Percentiles rank a stretch among this genome's conserved stretches.
Evolutionary conservation across 2,888 invertebrate genomes (phyloP).

Genomic region (Muscina levida): DNA sequence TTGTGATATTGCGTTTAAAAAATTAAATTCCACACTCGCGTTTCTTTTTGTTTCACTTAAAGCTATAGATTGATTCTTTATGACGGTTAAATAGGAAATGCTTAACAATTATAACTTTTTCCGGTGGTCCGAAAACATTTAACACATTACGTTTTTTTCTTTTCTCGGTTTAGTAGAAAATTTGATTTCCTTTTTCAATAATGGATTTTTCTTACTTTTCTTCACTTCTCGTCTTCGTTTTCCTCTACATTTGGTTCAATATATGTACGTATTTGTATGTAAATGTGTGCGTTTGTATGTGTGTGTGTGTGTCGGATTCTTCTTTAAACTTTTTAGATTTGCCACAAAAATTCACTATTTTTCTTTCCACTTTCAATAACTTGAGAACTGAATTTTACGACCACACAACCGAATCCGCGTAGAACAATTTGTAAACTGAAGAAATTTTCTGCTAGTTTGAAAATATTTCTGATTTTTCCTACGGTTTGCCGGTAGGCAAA

Average conservation of each 20-base stretch:
- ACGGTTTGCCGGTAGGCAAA: constrained; percentile 16
- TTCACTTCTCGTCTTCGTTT: constrained; percentile 39
- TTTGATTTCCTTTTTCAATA: constrained; percentile 35
- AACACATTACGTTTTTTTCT: constrained; percentile 9
- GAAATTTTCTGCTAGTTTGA: constrained; percentile 62
- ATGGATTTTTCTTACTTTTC: constrained; percentile 59
- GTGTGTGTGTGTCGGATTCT: constrained; percentile 65
- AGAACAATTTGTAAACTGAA: constrained; percentile 69
- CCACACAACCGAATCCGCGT: constrained; percentile 66
- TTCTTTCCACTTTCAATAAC: constrained; percentile 31
- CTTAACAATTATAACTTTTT: constrained; percentile 38
- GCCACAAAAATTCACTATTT: constrained; percentile 57
- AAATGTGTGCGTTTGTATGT: constrained; percentile 51
- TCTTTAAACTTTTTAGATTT: constrained; percentile 55
- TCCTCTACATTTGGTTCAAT: constrained; percentile 63
- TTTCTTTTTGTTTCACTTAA: constrained; percentile 51
- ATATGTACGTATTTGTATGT: constrained; percentile 52
- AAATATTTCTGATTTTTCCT: constrained; percentile 47
- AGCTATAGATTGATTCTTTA: constrained; percentile 38
- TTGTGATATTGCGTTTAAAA: constrained; percentile 60
- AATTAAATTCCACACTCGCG: constrained; percentile 41
- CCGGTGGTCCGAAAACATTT: constrained; percentile 38
- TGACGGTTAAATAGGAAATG: constrained; percentile 31
- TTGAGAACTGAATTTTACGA: constrained; percentile 39
- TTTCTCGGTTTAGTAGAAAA: constrained; percentile 40